phyloP scores from a whole-genome alignment of 2,113 vertebrate genomes.

The Hucho hucho region DNA sequence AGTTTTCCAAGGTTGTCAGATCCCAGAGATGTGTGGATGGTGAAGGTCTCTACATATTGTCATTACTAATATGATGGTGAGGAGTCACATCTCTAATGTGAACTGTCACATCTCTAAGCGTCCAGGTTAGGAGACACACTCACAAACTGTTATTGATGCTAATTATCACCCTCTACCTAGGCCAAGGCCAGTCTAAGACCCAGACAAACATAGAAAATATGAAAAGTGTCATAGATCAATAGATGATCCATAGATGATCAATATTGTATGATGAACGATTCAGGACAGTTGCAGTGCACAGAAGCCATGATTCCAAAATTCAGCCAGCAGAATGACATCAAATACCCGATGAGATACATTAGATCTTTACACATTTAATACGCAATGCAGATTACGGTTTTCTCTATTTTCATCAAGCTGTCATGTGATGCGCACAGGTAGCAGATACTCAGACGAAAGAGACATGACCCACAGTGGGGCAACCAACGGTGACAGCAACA shows the following conservation, averaged over 20 bases:
- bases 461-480: neutral
- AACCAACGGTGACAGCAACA: neutral
- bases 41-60: conserved; percentile 48
- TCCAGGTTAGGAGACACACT: conserved; percentile 22
- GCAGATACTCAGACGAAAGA: neutral
- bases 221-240: too few species aligned
- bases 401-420: neutral
- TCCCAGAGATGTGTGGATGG: conserved; percentile 32
- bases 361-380: neutral
- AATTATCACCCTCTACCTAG: too few species aligned
- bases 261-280: too few species aligned
- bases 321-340: too few species aligned
- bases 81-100: conserved; percentile 14
- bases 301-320: too few species aligned
- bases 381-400: conserved; percentile 3
- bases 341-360: too few species aligned
- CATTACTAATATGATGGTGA: conserved; percentile 31
- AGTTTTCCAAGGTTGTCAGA: conserved; percentile 49
- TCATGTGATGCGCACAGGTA: neutral
- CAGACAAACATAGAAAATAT: too few species aligned
- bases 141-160: neutral
- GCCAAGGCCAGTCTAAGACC: too few species aligned
- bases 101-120: conserved; percentile 13
- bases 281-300: too few species aligned
- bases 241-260: too few species aligned